phyloP scores from a whole-genome alignment of 1,140 invertebrate genomes.

The Drosophila virilis region DNA sequence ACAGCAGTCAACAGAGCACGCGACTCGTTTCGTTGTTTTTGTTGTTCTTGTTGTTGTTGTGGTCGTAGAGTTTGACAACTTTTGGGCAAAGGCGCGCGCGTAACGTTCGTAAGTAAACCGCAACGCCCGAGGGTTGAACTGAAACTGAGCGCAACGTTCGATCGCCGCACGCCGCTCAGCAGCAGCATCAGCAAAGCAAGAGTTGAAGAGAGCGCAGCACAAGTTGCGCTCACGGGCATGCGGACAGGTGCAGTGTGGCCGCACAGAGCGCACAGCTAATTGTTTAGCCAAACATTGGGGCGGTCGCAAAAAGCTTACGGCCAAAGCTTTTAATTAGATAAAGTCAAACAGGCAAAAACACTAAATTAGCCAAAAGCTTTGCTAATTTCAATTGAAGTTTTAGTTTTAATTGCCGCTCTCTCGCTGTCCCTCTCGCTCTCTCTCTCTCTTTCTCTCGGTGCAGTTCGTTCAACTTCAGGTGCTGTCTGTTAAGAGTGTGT shows the following conservation, averaged over 20 bases:
- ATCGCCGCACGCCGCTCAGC: slow-evolving; percentile 19
- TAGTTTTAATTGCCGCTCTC: slow-evolving; percentile 4
- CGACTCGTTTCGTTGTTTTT: slow-evolving; percentile 64
- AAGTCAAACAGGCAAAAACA: slow-evolving; percentile 6
- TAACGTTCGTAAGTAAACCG: slow-evolving; percentile 41
- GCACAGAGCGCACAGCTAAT: slow-evolving; percentile 17
- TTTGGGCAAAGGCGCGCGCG: slow-evolving; percentile 57
- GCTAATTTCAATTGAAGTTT: slow-evolving; percentile 44
- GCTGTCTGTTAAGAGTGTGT: slow-evolving; percentile 2
- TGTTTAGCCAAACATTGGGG: slow-evolving; percentile 26
- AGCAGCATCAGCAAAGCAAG: slow-evolving; percentile 18
- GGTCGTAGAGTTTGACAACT: slow-evolving; percentile 72
- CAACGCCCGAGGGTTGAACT: slow-evolving; percentile 76
- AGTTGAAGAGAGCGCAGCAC: slow-evolving; percentile 12
- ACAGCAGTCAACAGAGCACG: slow-evolving; percentile 55
- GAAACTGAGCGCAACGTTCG: slow-evolving; percentile 55
- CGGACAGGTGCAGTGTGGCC: slow-evolving; percentile 26
- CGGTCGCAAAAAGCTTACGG: slow-evolving; percentile 33
- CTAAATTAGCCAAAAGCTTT: slow-evolving; percentile 48
- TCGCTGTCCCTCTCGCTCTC: neutral
- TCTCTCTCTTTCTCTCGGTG: neutral
- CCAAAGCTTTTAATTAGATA: slow-evolving; percentile 37
- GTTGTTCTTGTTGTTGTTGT: slow-evolving; percentile 45
- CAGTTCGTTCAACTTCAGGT: slow-evolving; percentile 70
- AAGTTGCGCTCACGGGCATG: slow-evolving; percentile 8